Evolutionary conservation across 2,797 vertebrate genomes (phyloP), one percentile per base, ranked within the genome.

Genomic region (Muscicapa comitata): DNA sequence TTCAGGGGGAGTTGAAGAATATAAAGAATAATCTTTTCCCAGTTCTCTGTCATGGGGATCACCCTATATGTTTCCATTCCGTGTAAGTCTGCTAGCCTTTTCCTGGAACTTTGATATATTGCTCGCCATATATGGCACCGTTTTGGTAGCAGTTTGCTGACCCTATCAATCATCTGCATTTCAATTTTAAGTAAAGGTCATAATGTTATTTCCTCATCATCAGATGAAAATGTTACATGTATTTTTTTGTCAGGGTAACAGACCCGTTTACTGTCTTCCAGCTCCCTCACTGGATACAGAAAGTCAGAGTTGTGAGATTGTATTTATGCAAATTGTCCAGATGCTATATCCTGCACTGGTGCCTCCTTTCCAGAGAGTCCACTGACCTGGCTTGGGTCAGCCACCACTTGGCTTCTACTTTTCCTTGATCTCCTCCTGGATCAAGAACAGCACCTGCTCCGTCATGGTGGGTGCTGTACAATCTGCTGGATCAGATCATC

Each of bases 41-140:
- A 0, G 1, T 59, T 47, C 21, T 29, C 12, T 38, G 11, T 66
- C 20, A 4, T 57, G 17, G n/a, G 28, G 24, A n/a, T 50, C 1
- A 0, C n/a, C 18, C 7, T 4, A 3, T 43, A 24, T 72, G 29
- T 66, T 79, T 73, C 29, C 75, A 53, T 38, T 38, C 67, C 8
- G 3, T 58, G 17, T 45, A 33, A 51, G 38, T 57, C 59, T 66
- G 45, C 38, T 51, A 24, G 29, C 45, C 14, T 66, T 53, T 38
- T 38, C 20, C n/a, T 45, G 33, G n/a, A 87, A 51, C 53, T 51
- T 25, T 31, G 51, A 12, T 45, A 15, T 38, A 13, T 37, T 2
- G 1, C 13, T 43, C 0, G 1, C 29, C 4, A 8, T 53, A 25
- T 66, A 66, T 12, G 4, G 20, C 38, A 58, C 16, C 2, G 0